Conservation (phyloP, 1,140 invertebrate species). For the Trypoxylus dichotomus region DNA sequence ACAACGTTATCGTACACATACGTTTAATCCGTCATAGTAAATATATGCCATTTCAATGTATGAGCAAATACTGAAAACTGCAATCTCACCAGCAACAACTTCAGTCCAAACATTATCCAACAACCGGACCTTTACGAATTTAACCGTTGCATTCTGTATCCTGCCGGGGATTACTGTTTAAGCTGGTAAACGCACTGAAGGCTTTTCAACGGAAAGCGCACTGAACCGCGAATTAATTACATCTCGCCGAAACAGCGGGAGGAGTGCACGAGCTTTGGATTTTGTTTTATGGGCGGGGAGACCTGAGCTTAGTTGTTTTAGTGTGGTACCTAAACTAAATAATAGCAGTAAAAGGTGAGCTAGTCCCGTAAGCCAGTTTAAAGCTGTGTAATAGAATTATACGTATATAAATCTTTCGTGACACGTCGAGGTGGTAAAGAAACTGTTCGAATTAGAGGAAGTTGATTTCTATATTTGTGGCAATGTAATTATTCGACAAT, state of each 20-base stretch:
- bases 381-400: too few relatives aligned
- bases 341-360: not conserved
- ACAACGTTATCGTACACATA: too few relatives aligned
- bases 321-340: not conserved
- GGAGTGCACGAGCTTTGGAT: not conserved
- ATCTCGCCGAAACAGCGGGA: not conserved
- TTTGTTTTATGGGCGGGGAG: not conserved
- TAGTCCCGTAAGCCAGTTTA: too few relatives aligned
- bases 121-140: not conserved
- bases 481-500: too few relatives aligned
- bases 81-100: too few relatives aligned
- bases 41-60: too few relatives aligned
- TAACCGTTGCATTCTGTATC: not conserved
- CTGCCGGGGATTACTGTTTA: not conserved
- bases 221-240: not conserved
- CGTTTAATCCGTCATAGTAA: too few relatives aligned
- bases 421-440: too few relatives aligned
- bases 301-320: not conserved
- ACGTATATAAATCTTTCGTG: too few relatives aligned
- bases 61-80: too few relatives aligned
- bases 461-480: too few relatives aligned
- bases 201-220: not conserved
- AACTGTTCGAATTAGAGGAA: too few relatives aligned
- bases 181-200: not conserved
- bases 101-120: not conserved